Percentiles rank a stretch among this genome's conserved stretches.
Conservation (phyloP, 1,140 invertebrate species). For the Drosophila subobscura region DNA sequence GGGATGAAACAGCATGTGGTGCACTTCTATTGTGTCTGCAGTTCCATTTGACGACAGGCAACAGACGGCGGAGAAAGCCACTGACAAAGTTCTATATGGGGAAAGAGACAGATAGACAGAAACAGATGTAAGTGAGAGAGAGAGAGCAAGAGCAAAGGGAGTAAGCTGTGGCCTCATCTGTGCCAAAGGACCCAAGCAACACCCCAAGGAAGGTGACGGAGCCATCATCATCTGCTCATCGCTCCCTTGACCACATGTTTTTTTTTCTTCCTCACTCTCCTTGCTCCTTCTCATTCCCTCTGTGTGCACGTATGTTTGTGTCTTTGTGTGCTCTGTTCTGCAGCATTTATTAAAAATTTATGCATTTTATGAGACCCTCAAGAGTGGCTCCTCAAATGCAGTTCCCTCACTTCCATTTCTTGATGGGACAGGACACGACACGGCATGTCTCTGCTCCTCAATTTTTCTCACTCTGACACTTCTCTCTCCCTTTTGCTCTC, state of each 20-base stretch:
- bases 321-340: slow-evolving; percentile 11
- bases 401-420: slow-evolving; percentile 18
- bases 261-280: slow-evolving; percentile 7
- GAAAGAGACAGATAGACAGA: too few species aligned
- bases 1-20: slow-evolving; percentile 1
- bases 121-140: too few species aligned
- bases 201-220: slow-evolving; percentile 24
- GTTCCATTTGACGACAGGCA: slow-evolving; percentile 27
- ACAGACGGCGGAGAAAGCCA: slow-evolving; percentile 28
- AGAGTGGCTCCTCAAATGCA: slow-evolving; percentile 39
- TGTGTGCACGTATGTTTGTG: neutral
- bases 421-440: slow-evolving; percentile 31
- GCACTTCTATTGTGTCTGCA: slow-evolving; percentile 28
- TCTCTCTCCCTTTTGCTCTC: neutral
- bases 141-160: too few species aligned
- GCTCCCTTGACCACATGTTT: slow-evolving; percentile 58
- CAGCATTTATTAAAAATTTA: slow-evolving; percentile 73
- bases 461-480: too few species aligned
- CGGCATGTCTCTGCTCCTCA: too few species aligned
- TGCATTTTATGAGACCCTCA: slow-evolving; percentile 62
- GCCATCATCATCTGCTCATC: slow-evolving; percentile 21
- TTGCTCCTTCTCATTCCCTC: neutral
- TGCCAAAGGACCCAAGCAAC: slow-evolving; percentile 1
- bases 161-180: neutral
- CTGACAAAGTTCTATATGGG: slow-evolving; percentile 23